phyloP scores from a whole-genome alignment of 2,888 invertebrate species.

The Griposia aprilina region DNA sequence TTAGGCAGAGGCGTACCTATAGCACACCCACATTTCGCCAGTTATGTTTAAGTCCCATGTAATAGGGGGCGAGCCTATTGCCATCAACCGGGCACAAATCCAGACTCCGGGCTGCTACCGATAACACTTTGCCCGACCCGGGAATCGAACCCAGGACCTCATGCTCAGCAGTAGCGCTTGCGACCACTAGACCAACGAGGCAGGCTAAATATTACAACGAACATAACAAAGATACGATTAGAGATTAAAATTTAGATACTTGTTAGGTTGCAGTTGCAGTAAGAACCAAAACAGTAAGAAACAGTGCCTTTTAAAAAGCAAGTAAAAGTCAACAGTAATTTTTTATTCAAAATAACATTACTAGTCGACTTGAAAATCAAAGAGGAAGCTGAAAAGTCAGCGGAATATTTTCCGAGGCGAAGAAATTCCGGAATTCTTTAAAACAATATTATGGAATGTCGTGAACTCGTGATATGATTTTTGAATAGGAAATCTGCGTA shows the following conservation, averaged over 20 bases:
- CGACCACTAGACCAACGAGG: no score
- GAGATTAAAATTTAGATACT: not conserved
- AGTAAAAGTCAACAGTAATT: not conserved
- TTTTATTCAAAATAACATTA: constrained; percentile 6
- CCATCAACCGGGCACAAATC: no score
- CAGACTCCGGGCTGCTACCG: no score
- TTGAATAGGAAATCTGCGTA: constrained; percentile 4
- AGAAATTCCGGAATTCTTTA: constrained; percentile 29
- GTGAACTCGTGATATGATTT: constrained; percentile 39
- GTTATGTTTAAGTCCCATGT: no score
- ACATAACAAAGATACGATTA: not conserved
- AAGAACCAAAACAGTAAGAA: not conserved
- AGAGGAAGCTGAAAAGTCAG: constrained; percentile 27
- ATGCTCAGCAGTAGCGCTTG: no score
- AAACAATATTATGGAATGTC: constrained; percentile 44
- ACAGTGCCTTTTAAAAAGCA: not conserved
- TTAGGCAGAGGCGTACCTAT: no score
- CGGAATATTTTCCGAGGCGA: constrained; percentile 3
- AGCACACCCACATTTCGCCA: no score
- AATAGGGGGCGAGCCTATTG: no score
- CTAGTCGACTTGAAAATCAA: not conserved
- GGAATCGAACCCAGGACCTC: no score
- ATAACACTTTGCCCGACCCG: no score
- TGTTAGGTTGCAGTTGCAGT: not conserved
- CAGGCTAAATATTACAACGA: not conserved